Conservation (phyloP, 1,140 invertebrate species). For the Caenorhabditis briggsae region DNA sequence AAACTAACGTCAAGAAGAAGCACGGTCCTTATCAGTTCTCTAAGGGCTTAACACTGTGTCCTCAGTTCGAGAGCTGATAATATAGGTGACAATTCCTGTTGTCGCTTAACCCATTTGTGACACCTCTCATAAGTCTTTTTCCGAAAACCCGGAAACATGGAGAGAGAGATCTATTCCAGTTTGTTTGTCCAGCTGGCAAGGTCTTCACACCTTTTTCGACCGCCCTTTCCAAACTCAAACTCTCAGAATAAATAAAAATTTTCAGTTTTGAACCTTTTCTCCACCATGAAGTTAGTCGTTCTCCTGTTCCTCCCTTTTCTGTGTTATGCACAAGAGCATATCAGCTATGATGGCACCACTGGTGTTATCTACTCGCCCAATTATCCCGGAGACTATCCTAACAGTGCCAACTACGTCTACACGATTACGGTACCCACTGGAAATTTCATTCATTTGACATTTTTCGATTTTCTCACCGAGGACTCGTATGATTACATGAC, state of each 20-base stretch:
- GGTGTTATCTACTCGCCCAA: conserved; percentile 9
- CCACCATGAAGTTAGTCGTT: neutral
- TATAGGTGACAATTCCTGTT: conserved; percentile 37
- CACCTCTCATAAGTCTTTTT: neutral
- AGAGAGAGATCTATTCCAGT: neutral
- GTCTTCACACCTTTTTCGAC: conserved; percentile 2
- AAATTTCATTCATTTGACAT: conserved; percentile 24
- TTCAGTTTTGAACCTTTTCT: conserved; percentile 24
- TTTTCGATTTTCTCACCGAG: conserved; percentile 22
- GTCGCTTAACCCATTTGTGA: neutral
- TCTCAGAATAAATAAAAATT: neutral
- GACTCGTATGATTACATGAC: conserved; percentile 9
- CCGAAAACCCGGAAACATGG: neutral
- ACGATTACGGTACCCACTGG: conserved; percentile 2
- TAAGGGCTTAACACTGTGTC: conserved; percentile 9
- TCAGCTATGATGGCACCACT: neutral
- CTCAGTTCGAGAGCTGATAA: neutral
- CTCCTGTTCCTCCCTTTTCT: neutral
- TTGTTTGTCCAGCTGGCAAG: conserved; percentile 26
- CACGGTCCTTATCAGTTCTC: neutral
- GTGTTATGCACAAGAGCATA: neutral
- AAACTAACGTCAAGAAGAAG: neutral
- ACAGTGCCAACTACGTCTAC: neutral
- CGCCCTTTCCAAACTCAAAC: neutral
- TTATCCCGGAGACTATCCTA: conserved; percentile 18